These are phyloP conservation scores for Acipenser ruthenus DNA, from an alignment of 2,797 vertebrate species.

Conservation along the genomic window DNA sequence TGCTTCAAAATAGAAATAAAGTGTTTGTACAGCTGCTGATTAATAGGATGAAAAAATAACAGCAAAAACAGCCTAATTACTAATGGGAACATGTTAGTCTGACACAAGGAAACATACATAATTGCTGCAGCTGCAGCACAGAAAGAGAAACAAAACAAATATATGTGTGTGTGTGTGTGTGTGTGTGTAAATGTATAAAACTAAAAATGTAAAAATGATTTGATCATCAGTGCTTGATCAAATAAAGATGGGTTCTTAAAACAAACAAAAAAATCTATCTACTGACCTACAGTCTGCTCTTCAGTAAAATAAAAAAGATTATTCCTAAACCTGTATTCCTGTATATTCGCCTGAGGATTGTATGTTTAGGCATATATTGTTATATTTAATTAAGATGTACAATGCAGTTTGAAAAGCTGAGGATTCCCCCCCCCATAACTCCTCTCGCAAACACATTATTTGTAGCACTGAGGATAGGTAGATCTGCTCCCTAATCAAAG, in stretches of 20 bases:
- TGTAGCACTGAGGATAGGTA: constrained; percentile 3
- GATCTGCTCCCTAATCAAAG: constrained; percentile 25
- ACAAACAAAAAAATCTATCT: too few species aligned
- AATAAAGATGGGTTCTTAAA: too few species aligned
- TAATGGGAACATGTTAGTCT: neutral
- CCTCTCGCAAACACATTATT: constrained; percentile 5
- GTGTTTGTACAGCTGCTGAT: neutral
- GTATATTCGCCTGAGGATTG: too few species aligned
- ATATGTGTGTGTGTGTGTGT: neutral
- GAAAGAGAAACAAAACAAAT: too few species aligned
- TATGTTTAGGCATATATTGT: too few species aligned
- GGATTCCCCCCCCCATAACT: neutral
- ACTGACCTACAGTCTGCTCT: too few species aligned
- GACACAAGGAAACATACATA: neutral
- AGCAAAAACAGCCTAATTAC: neutral
- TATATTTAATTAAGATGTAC: too few species aligned
- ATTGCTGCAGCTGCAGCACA: too few species aligned
- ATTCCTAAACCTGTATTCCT: too few species aligned
- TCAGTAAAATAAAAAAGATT: too few species aligned
- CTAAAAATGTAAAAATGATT: too few species aligned
- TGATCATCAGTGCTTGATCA: too few species aligned
- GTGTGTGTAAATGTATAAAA: neutral
- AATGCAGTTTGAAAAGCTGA: constrained; percentile 3
- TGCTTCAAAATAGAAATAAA: neutral
- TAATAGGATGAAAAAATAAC: neutral